A percentile compares a stretch with the other conserved stretches of the same genome.
Conservation (phyloP, 2,797 vertebrate genomes). For the Balearica regulorum region DNA sequence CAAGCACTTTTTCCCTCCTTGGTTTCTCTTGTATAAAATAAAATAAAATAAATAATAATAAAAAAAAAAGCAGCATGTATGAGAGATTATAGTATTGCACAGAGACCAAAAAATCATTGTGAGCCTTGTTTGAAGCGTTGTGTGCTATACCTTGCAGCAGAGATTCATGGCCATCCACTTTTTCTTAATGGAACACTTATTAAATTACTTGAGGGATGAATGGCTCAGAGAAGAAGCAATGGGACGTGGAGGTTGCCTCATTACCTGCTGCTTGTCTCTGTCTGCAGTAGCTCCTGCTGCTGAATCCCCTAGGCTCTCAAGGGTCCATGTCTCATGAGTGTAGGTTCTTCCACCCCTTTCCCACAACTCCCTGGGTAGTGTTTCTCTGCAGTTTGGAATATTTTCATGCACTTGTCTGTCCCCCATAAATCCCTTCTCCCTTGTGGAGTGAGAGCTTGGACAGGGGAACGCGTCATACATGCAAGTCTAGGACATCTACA, state of each 20-base stretch:
- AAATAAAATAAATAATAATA: too few relatives aligned
- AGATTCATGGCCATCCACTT: neutral
- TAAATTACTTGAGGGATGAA: neutral
- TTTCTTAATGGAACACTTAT: neutral
- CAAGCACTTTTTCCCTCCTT: neutral
- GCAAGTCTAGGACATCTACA: neutral
- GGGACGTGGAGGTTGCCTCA: neutral
- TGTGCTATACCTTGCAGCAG: neutral
- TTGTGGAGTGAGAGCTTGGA: neutral
- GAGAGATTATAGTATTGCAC: neutral
- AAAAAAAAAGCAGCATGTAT: neutral
- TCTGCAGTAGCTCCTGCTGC: neutral
- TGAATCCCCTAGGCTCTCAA: neutral
- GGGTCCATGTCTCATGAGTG: rapidly evolving
- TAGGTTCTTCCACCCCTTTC: neutral
- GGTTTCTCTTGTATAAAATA: neutral
- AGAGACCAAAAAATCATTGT: neutral
- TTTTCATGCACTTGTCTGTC: neutral
- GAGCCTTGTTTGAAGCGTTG: neutral
- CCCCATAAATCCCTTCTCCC: neutral
- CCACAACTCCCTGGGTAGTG: neutral
- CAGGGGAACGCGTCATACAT: neutral
- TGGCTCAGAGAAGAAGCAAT: neutral
- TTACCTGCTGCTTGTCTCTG: neutral
- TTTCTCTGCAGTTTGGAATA: neutral